Evolutionary conservation across 2,888 invertebrate species (phyloP).

Genomic region (Euphydryas editha): DNA sequence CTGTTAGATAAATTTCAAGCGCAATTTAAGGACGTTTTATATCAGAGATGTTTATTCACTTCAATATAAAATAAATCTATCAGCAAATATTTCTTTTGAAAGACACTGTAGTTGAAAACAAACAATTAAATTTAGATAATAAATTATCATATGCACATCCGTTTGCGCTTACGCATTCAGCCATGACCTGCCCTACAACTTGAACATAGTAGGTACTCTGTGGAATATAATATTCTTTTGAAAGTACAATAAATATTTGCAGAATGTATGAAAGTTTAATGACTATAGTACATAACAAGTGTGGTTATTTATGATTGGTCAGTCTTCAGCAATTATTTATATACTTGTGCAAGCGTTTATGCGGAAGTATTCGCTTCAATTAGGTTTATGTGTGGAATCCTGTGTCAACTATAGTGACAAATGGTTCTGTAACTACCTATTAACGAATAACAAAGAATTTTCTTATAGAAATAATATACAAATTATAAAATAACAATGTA

Average conservation of each 20-base stretch:
- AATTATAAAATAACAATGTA: constrained; percentile 1
- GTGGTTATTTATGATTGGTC: constrained; percentile 11
- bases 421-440: constrained; percentile 35
- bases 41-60: not conserved
- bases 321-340: constrained; percentile 42
- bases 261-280: constrained; percentile 16
- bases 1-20: not conserved
- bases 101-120: constrained; percentile 35
- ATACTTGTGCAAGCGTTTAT: constrained; percentile 43
- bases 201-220: constrained; percentile 50
- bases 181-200: constrained; percentile 80
- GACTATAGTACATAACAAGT: constrained; percentile 25
- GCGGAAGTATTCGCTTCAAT: constrained; percentile 49
- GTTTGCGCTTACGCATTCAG: constrained; percentile 75
- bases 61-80: not conserved
- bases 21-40: not conserved
- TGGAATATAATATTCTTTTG: constrained; percentile 56
- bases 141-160: constrained; percentile 71
- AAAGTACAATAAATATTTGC: not conserved
- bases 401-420: constrained; percentile 45
- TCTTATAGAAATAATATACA: not conserved
- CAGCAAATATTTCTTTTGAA: constrained; percentile 21
- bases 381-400: constrained; percentile 50
- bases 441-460: constrained; percentile 23
- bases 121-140: constrained; percentile 65